Percentiles rank a stretch among this genome's conserved stretches.
Evolutionary conservation across 2,797 vertebrate species (phyloP).

Genomic region (Allobates femoralis): DNA sequence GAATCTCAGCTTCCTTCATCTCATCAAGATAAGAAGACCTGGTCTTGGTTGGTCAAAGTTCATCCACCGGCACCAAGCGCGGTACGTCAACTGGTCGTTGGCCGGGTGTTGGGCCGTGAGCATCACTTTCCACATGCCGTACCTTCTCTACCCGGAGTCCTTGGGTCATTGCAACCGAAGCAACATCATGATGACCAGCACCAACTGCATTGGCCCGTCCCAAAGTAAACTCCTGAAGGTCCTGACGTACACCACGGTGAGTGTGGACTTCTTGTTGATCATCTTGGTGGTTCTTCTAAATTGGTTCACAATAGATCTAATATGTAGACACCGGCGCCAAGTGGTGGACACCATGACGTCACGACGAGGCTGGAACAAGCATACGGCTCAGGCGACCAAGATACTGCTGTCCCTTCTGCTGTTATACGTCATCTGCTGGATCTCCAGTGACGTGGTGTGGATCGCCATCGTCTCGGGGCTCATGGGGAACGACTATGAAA

Average conservation of each 20-base stretch:
- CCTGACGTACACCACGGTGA: constrained; percentile 20
- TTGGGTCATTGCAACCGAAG: neutral
- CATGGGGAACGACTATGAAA: constrained; percentile 36
- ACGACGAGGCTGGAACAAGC: constrained; percentile 52
- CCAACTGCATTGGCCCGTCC: constrained; percentile 46
- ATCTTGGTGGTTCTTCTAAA: constrained; percentile 59
- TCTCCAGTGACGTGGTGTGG: constrained; percentile 60
- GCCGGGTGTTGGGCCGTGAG: constrained; percentile 58
- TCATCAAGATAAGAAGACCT: constrained; percentile 64
- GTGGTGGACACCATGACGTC: constrained; percentile 16
- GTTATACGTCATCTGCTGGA: constrained; percentile 60
- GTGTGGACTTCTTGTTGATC: constrained; percentile 59
- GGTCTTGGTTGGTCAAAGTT: constrained; percentile 53
- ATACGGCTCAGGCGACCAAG: constrained; percentile 43
- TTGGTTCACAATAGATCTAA: constrained; percentile 48
- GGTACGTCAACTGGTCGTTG: constrained; percentile 46
- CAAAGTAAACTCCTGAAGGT: constrained; percentile 54
- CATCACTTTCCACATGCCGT: constrained; percentile 59
- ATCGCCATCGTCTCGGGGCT: constrained; percentile 48
- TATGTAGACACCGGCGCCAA: constrained; percentile 61
- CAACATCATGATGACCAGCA: constrained; percentile 3
- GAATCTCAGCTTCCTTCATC: constrained; percentile 64
- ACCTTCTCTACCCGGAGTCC: constrained; percentile 43
- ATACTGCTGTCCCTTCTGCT: constrained; percentile 58
- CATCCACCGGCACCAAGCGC: constrained; percentile 38